Evolutionary conservation across 2,888 invertebrate species (phyloP), one percentile per base, ranked within the genome.

Genomic region (Trissolcus japonicus): DNA sequence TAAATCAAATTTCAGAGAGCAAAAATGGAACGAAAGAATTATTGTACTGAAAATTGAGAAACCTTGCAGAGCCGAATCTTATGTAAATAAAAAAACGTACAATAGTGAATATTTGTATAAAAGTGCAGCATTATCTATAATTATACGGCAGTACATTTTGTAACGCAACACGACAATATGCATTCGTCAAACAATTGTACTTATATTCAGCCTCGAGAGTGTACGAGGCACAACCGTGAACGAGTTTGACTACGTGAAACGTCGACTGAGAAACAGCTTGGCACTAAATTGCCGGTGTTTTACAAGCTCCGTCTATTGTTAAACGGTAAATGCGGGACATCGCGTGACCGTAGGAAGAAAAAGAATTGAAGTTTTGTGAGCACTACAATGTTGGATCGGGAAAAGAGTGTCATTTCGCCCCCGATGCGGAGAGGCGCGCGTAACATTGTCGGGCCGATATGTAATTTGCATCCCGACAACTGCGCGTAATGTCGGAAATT

Each of bases 291-390:
- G 73, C 73, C 68, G 77, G 71, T 77, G 68, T 77, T 77, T 73
- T 77, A 68, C 73, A 77, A 77, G 77, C 72, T 77, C 73, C 63
- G 77, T 77, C 77, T 65, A 77, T 77, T 77, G 73, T 77, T 77
- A 68, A 72, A 68, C 77, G 67, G 73, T 53, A 69, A 78, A 78
- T 73, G 73, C 69, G 29, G 73, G 69, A 69, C 69, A 73, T 73
- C 73, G 77, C 73, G 77, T 73, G 77, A 78, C 77, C 65, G 51
- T 63, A 57, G 65, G 61, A 66, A 78, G 65, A 73, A 73, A 77
- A 78, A 77, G 77, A 77, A 78, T 35, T 35, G 50, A 50, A 55
- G 60, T 54, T 68, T 65, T 67, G 63, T 50, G 59, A 56, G 50
- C 56, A 19, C 67, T 43, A 71, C 74, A 74, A 72, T 71, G 73